Evolutionary conservation across 2,888 invertebrate species (phyloP), one percentile per base, ranked within the genome.

Genomic region (Acronicta aceris): DNA sequence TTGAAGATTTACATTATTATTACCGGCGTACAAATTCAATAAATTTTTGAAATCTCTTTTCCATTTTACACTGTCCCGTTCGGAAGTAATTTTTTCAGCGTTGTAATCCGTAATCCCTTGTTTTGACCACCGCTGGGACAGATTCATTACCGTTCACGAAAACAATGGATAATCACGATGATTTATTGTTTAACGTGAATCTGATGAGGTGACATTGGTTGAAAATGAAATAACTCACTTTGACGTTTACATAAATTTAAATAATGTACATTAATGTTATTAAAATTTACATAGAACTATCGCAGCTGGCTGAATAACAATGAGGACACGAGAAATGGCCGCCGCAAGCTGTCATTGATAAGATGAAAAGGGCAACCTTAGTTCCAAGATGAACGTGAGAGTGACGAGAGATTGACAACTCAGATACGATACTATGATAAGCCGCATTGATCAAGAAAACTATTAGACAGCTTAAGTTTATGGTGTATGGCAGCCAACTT

Each of bases 221-320:
- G 50, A 60, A 63, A 65, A 59, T 62, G 46, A 58, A 61, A 65
- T 74, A 64, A 68, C 51, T 64, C 58, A 59, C 50, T 62, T 43
- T 62, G 55, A 64, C 54, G 68, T 65, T 68, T 48, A 74, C 75
- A 76, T 76, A 69, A 74, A 74, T 71, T 74, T 66, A 60, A 61
- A 76, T 73, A 68, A 51, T 63, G 16, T 62, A 63, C 61, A 67
- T 62, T 71, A 65, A 75, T 65, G 53, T 73, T 60, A 67, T 71
- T 65, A 65, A 66, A 66, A 76, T 71, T 69, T 63, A 71, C 61
- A 76, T 66, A 72, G 74, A 72, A 72, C 76, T 72, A 74, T 74
- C 52, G 62, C 71, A 63, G 63, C 70, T 76, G 70, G 51, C n/a
- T 70, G 76, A 76, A 76, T 76, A 63, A 66, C 43, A 72, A 76